Evolutionary conservation across 2,888 invertebrate genomes (phyloP).

Genomic region (Synergus gifuensis): DNA sequence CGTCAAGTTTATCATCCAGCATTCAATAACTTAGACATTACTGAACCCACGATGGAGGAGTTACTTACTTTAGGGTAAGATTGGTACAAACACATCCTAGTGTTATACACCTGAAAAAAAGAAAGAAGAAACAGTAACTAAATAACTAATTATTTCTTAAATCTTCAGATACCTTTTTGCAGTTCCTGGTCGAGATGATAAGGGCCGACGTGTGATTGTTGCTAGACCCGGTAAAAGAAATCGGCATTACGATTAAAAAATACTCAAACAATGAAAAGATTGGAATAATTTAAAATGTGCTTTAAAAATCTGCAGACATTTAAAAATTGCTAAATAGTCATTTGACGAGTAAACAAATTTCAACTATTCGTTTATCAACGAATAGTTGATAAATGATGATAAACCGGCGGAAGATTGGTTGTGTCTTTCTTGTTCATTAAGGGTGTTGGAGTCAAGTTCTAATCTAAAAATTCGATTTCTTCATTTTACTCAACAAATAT

Average conservation of each 20-base stretch:
- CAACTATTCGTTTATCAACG: too few species aligned
- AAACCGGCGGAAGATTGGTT: too few species aligned
- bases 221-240: slow-evolving; percentile 85
- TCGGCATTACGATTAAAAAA: slow-evolving; percentile 22
- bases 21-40: slow-evolving; percentile 86
- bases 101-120: too few species aligned
- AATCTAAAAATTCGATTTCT: too few species aligned
- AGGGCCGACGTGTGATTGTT: slow-evolving; percentile 87
- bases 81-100: not conserved
- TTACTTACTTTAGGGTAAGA: slow-evolving; percentile 85
- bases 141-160: slow-evolving; percentile 14
- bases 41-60: slow-evolving; percentile 85
- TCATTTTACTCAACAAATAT: too few species aligned
- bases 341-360: too few species aligned
- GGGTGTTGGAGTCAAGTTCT: too few species aligned
- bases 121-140: too few species aligned
- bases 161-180: slow-evolving; percentile 86
- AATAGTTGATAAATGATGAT: too few species aligned
- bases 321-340: too few species aligned
- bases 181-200: slow-evolving; percentile 86
- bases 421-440: too few species aligned
- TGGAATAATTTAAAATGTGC: not conserved
- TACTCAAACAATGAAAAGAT: not conserved
- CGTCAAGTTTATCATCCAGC: slow-evolving; percentile 88
- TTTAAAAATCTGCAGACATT: not conserved